phyloP scores from a whole-genome alignment of 2,113 vertebrate genomes.

The Columba livia region DNA sequence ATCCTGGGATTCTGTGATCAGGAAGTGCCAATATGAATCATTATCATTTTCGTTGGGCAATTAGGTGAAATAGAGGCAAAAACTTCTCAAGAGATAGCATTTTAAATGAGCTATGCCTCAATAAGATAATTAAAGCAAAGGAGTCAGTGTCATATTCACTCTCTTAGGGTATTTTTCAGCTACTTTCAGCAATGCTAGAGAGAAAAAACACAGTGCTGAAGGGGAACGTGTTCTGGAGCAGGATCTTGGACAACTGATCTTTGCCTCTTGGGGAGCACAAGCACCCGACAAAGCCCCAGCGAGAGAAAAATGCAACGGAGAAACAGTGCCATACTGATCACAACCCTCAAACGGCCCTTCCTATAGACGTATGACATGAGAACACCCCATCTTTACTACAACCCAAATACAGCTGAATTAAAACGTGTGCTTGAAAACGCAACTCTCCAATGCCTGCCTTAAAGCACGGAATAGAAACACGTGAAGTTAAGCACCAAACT shows the following conservation, averaged over 20 bases:
- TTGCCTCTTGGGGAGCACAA: not conserved
- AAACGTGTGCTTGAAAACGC: not conserved
- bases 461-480: rapidly evolving
- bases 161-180: not conserved
- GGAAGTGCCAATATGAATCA: not conserved
- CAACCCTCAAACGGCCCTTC: not conserved
- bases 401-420: rapidly evolving
- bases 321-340: not conserved
- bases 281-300: not conserved
- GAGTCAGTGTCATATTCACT: not conserved
- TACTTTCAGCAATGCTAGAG: not conserved
- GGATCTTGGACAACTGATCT: not conserved
- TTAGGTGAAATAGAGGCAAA: not conserved
- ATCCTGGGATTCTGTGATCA: not conserved
- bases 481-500: not conserved
- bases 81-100: not conserved
- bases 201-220: not conserved
- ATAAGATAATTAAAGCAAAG: not conserved
- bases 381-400: not conserved
- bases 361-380: not conserved
- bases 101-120: not conserved
- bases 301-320: not conserved
- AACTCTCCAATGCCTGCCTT: not conserved
- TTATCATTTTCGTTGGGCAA: not conserved
- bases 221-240: not conserved